Evolutionary conservation across 2,888 invertebrate species (phyloP).

Genomic region (Cephus runcator): DNA sequence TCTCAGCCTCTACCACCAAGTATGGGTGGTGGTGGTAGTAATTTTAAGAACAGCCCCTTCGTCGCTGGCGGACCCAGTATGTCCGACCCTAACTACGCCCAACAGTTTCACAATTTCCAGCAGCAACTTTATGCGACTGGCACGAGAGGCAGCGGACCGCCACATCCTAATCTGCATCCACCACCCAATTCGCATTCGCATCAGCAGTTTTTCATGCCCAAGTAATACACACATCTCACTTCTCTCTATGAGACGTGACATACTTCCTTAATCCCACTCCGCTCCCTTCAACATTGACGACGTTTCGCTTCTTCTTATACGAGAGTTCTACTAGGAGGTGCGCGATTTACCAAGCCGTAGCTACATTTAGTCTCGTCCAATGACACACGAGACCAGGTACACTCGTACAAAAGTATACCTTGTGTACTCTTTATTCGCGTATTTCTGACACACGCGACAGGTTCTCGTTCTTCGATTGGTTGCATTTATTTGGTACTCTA

Average conservation of each 20-base stretch:
- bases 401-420: background rate
- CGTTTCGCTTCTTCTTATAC: background rate
- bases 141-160: constrained; percentile 71
- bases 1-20: constrained; percentile 83
- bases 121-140: constrained; percentile 93
- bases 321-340: background rate
- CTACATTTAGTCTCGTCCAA: background rate
- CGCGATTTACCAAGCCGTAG: background rate
- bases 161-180: constrained; percentile 64
- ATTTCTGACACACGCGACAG: background rate
- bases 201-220: constrained; percentile 67
- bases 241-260: background rate
- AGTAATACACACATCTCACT: constrained; percentile 42
- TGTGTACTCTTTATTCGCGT: background rate
- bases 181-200: constrained; percentile 61
- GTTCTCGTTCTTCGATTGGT: background rate
- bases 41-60: constrained; percentile 79
- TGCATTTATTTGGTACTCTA: background rate
- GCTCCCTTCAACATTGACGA: background rate
- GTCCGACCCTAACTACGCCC: constrained; percentile 91
- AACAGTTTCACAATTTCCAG: constrained; percentile 95
- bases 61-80: constrained; percentile 87
- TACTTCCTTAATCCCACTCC: background rate
- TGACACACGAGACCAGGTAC: background rate
- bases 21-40: constrained; percentile 76